Conservation (phyloP, 1,140 invertebrate genomes). For the Archegozetes longisetosus region DNA sequence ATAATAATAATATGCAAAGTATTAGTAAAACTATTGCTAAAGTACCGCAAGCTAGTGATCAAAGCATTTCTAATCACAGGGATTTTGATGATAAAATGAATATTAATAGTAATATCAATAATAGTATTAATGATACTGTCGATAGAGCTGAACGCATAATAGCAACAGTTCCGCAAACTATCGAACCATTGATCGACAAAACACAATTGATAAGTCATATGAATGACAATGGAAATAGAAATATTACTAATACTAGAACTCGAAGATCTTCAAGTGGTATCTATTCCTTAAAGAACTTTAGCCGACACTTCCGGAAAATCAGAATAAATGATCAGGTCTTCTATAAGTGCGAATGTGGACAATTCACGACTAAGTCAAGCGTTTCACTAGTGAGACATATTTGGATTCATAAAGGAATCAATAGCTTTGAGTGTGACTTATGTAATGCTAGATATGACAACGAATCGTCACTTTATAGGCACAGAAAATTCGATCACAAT, state of each 20-base stretch:
- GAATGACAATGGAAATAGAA: no score
- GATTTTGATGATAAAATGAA: no score
- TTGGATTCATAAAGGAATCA: neutral
- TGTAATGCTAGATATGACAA: conserved; percentile 1
- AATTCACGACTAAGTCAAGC: neutral
- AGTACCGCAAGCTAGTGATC: no score
- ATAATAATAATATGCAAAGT: neutral
- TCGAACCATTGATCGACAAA: no score
- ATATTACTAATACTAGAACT: no score
- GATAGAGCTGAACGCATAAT: no score
- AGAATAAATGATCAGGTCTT: neutral
- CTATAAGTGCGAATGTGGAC: conserved; percentile 3
- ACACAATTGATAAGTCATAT: no score
- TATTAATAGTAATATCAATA: no score
- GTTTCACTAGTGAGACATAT: conserved; percentile 3
- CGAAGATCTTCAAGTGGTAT: neutral
- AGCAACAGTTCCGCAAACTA: no score
- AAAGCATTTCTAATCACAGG: no score
- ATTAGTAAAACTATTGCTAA: no score
- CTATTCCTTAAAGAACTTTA: conserved; percentile 6
- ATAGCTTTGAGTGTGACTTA: neutral
- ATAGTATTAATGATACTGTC: no score
- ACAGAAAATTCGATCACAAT: conserved; percentile 1
- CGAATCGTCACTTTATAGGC: conserved; percentile 3
- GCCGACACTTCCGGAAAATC: neutral